Percentiles rank a stretch among this genome's conserved stretches.
Evolutionary conservation across 2,797 vertebrate genomes (phyloP).

Genomic region (Octomys mimax): DNA sequence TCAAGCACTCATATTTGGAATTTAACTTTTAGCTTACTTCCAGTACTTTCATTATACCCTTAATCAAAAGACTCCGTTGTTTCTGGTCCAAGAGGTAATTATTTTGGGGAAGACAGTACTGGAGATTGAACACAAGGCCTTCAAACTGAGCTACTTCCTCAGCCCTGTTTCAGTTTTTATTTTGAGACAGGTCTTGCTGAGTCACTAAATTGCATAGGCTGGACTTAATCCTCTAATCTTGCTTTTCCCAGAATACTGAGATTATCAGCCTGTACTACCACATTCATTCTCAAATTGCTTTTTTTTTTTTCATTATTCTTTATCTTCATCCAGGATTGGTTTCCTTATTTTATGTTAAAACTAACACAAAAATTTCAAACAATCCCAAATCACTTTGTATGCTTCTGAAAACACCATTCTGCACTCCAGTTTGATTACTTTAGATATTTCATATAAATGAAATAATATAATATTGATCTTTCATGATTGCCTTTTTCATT

Average conservation of each 20-base stretch:
- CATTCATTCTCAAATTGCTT: not conserved
- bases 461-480: not conserved
- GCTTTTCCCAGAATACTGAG: not conserved
- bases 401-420: not conserved
- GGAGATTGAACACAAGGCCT: not conserved
- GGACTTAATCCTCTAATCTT: not conserved
- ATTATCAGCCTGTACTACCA: not conserved
- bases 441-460: not conserved
- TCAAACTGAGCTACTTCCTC: not conserved
- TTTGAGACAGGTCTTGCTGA: not conserved
- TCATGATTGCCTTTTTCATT: not conserved
- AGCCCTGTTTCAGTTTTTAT: not conserved
- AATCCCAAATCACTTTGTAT: not conserved
- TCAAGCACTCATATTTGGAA: not conserved
- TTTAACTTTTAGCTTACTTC: not conserved
- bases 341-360: not conserved
- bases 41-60: not conserved
- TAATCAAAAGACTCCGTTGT: not conserved
- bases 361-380: slow-evolving; percentile 5
- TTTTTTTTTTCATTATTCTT: slow-evolving; percentile 2
- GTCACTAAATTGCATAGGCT: not conserved
- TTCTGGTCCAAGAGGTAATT: not conserved
- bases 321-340: not conserved
- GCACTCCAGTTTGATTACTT: not conserved
- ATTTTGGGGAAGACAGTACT: not conserved